Base-by-base conservation (phyloP, 2,888 invertebrate genomes). In the Beris chalybata region DNA sequence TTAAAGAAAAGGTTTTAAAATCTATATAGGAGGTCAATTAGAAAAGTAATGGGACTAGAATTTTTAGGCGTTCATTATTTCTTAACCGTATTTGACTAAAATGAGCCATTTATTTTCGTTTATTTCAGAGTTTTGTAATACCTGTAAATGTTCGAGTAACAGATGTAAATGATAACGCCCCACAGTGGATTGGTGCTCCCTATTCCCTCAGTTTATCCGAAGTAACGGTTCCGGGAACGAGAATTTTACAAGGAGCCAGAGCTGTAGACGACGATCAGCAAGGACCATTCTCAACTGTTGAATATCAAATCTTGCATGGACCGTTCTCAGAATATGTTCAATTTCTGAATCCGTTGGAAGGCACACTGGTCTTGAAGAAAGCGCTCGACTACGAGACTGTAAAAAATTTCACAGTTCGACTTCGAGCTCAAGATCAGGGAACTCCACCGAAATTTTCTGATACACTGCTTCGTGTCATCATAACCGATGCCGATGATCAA, bases 131-230 rank as follows among this genome's bases (percentile, higher is more conserved):
- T 68, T 81, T 81, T 70, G 79, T 80, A 9, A 74, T 80, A 43
- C 81, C 81, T 9, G 81, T 79, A 13, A 79, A 80, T 72, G 78
- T 79, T 61, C 86, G 93, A 72, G 94, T 95, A 67, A 93, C 92
- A 71, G 95, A 95, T 80, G 92, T 92, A 69, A 95, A 95, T 79
- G 95, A 95, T 82, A 94, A 95, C 81, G 90, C 92, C 7, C 94
- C 94, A 0, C 84, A 85, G 75, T 94, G 94, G 84, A 83, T 86
- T 68, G 91, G 90, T 71, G 90, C 91, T 1, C 93, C 93, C 0
- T 94, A 92, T 79, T 85, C 87, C 56, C 84, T 90, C 71, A 91
- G 93, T 72, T 87, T 94, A 66, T 92, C 93, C 0, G 94, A 94
- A 85, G 91, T 92, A 74, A 87, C 88, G 31, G 86, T 86, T 5